Base-by-base conservation (phyloP, 92 coral and sea anemone genomes). In the Epizoanthus ramosus region DNA sequence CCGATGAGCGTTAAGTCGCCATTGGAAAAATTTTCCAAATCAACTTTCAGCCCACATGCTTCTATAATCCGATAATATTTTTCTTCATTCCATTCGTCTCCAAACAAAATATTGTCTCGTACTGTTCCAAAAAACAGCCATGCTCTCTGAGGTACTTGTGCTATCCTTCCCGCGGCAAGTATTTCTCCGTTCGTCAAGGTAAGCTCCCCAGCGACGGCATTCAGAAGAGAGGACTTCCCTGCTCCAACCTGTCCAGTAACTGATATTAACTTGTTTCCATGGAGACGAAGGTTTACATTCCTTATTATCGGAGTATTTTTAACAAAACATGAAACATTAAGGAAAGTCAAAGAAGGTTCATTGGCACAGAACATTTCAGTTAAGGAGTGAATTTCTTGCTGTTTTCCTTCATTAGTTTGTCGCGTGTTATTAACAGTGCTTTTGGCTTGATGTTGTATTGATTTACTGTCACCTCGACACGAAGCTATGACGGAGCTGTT, bases 111-210 rank as follows among this genome's bases (percentile, higher is more conserved):
- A 37, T 84, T 84, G 14, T 84, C 83, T 18, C 83, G 75, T 72
- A 84, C 63, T 18, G 88, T 74, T 47, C 88, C 88, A 12, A 83
- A 70, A 50, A 74, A 84, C 19, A 84, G 52, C 83, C 83, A 75
- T 16, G 88, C 64, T 0, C 60, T 19, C 19, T 84, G 74, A 63
- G 88, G 75, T 13, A 84, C 83, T 43, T 35, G 75, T 0, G 77
- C 83, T 33, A 75, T 21, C 18, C 24, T 45, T 66, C 88, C 88
- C 50, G 65, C 63, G 71, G 31, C 21, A 33, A 5, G 15, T 0
- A 59, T 71, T 53, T 33, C 10, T 47, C 87, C 81, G 13, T 47
- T 61, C 1, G 87, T 61, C 31, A 73, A 21, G 28, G 52, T 39
- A 10, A 83, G 37, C 69, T 83, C 87, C 6, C 80, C 71, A 39